Evolutionary conservation across 2,113 vertebrate species (phyloP).

Genomic region (Dromas ardeola): DNA sequence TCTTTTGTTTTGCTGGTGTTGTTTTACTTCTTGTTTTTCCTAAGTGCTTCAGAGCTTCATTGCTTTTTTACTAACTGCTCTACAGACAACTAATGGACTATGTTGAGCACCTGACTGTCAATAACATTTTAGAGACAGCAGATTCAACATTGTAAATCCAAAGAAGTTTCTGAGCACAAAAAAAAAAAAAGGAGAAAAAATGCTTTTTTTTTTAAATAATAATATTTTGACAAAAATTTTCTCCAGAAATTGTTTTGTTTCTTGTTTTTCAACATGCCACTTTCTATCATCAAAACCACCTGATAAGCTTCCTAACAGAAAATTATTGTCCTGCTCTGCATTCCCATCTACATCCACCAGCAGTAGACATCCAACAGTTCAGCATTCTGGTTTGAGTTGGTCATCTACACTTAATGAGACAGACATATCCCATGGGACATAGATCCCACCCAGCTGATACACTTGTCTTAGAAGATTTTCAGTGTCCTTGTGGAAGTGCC

Average conservation of each 20-base stretch:
- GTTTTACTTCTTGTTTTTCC: background rate
- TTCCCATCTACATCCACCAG: accelerated
- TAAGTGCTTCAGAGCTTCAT: background rate
- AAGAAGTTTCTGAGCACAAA: background rate
- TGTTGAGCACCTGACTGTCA: background rate
- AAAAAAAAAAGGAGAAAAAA: too few relatives aligned
- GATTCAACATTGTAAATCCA: background rate
- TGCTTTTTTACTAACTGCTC: background rate
- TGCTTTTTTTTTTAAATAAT: too few relatives aligned
- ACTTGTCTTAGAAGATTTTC: background rate
- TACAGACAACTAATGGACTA: background rate
- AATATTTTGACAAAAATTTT: background rate
- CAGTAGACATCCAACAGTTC: background rate
- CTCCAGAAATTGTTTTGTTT: background rate
- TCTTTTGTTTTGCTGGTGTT: background rate
- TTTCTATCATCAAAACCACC: background rate
- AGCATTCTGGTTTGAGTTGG: background rate
- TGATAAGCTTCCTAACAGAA: background rate
- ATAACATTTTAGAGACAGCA: background rate
- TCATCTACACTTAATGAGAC: background rate
- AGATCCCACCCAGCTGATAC: background rate
- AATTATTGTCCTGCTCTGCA: background rate
- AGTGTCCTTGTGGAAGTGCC: background rate
- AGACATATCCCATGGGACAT: background rate
- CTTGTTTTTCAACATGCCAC: background rate